Evolutionary conservation across 2,797 vertebrate species (phyloP).

Genomic region (Micromesistius poutassou): DNA sequence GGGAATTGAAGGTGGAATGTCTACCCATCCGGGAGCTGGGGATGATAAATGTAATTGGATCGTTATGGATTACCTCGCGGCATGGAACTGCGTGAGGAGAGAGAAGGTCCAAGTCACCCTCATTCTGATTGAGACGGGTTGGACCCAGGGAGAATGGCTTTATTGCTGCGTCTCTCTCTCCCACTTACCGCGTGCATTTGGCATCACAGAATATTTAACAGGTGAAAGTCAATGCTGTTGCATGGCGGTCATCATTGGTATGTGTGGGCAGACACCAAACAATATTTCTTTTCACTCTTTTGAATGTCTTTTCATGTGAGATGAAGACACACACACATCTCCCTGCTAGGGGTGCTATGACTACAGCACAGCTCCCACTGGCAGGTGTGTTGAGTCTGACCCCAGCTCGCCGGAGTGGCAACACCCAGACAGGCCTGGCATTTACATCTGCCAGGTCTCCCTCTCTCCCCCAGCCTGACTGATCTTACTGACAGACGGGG

Average conservation of each 20-base stretch:
- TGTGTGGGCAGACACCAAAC: not conserved
- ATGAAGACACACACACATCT: conserved; percentile 36
- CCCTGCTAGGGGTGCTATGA: conserved; percentile 50
- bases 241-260: not conserved
- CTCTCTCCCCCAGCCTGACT: conserved; percentile 16
- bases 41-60: conserved; percentile 72
- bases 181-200: not conserved
- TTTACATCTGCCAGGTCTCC: conserved; percentile 35
- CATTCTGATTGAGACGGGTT: conserved; percentile 13
- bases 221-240: not conserved
- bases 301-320: conserved; percentile 36
- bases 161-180: not conserved
- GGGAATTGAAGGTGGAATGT: conserved; percentile 20
- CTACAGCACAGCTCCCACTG: conserved; percentile 33
- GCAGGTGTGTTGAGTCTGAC: conserved; percentile 47
- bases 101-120: conserved; percentile 50
- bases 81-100: conserved; percentile 34
- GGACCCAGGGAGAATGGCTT: not conserved
- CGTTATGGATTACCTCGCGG: conserved; percentile 56
- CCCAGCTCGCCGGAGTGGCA: conserved; percentile 24
- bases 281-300: not conserved
- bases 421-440: conserved; percentile 39
- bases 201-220: not conserved
- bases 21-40: conserved; percentile 43
- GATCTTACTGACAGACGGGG: conserved; percentile 18